phyloP scores from a whole-genome alignment of 2,797 vertebrate species.

The Phaenicophaeus curvirostris region DNA sequence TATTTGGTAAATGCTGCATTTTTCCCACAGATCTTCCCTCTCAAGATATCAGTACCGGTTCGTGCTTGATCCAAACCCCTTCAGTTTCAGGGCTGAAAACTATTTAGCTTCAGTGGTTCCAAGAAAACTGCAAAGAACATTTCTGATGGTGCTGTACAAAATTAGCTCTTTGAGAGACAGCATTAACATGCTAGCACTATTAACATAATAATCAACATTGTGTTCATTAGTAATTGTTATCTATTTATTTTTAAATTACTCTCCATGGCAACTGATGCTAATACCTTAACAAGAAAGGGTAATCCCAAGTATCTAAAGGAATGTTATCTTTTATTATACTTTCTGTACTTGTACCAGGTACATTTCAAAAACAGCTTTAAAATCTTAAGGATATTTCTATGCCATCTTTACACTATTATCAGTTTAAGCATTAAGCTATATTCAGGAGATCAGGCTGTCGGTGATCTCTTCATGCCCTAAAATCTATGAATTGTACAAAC shows the following conservation, averaged over 20 bases:
- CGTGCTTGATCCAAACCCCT: background rate
- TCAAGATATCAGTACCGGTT: background rate
- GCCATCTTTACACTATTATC: background rate
- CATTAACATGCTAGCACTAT: background rate
- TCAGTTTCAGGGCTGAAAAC: background rate
- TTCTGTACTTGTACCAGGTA: background rate
- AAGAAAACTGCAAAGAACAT: background rate
- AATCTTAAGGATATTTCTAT: background rate
- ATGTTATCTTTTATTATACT: constrained; percentile 8
- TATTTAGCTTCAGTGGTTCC: background rate
- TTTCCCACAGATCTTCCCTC: background rate
- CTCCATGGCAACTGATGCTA: background rate
- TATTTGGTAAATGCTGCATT: background rate
- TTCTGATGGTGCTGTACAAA: background rate
- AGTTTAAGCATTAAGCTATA: background rate
- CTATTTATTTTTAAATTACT: constrained; percentile 47
- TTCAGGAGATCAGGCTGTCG: background rate
- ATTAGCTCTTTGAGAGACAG: background rate
- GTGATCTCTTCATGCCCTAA: background rate
- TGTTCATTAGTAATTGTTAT: constrained; percentile 49
- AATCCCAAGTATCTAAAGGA: background rate
- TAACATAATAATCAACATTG: constrained; percentile 44
- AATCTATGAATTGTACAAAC: background rate
- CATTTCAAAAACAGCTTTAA: background rate
- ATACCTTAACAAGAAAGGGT: constrained; percentile 4